These are phyloP conservation scores for Synanthedon myopaeformis DNA, from an alignment of 2,888 invertebrate species.

Conservation along the genomic window DNA sequence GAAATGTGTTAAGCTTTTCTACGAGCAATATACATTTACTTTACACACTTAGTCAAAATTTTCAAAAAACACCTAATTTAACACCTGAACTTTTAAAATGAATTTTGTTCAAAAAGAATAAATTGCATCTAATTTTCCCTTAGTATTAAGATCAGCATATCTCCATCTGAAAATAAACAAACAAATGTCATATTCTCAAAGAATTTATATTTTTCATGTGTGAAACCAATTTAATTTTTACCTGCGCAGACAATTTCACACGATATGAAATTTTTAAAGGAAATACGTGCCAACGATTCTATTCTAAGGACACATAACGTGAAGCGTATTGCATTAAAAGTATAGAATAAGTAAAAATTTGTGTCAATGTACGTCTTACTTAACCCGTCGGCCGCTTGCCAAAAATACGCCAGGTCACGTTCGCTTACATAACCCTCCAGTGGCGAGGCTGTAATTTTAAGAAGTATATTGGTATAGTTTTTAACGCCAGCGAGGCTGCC, in stretches of 20 bases:
- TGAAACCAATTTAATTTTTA: background rate
- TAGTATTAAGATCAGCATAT: too few species aligned
- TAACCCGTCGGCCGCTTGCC: conserved; percentile 33
- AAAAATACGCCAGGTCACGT: conserved; percentile 41
- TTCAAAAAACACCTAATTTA: too few species aligned
- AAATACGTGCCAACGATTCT: background rate
- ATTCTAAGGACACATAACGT: background rate
- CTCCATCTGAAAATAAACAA: too few species aligned
- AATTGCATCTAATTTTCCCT: too few species aligned
- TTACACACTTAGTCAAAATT: too few species aligned
- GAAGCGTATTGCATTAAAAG: background rate
- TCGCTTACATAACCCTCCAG: conserved; percentile 38
- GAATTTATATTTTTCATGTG: background rate
- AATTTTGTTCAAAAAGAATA: too few species aligned
- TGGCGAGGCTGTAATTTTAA: conserved; percentile 35
- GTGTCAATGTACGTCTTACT: conserved; percentile 20
- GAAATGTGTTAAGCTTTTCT: too few species aligned
- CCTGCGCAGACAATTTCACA: background rate
- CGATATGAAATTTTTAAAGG: background rate
- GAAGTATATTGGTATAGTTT: conserved; percentile 63
- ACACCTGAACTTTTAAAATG: too few species aligned
- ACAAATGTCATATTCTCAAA: background rate
- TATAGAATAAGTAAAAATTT: conserved; percentile 11
- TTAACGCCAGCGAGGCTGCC: conserved; percentile 41
- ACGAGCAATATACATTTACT: too few species aligned